Percentiles rank a stretch among this genome's conserved stretches.
These are phyloP conservation scores for Sthenelais limicola DNA, from an alignment of 2,888 invertebrate species.

Conservation along the genomic window DNA sequence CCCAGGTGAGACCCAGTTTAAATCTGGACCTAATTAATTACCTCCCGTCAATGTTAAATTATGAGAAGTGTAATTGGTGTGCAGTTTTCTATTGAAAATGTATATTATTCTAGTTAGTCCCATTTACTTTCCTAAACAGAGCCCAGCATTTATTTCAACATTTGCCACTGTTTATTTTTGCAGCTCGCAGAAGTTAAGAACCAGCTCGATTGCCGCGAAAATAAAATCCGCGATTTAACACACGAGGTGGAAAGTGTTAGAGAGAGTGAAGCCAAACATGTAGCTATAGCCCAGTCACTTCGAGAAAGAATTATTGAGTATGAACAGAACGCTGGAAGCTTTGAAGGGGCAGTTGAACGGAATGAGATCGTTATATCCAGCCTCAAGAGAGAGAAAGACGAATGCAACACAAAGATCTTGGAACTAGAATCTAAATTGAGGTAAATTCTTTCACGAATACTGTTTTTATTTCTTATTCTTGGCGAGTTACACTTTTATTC, in stretches of 20 bases:
- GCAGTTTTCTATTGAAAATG: background rate
- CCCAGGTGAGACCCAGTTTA: conserved; percentile 57
- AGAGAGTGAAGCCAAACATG: conserved; percentile 64
- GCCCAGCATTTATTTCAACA: background rate
- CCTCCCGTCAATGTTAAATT: too few species aligned
- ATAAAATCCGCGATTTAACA: conserved; percentile 65
- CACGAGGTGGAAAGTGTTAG: conserved; percentile 61
- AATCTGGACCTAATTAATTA: conserved; percentile 3
- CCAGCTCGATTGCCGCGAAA: conserved; percentile 66
- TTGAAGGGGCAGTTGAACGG: conserved; percentile 65
- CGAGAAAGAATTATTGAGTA: conserved; percentile 62
- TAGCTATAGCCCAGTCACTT: conserved; percentile 59
- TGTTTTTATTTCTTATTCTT: too few species aligned
- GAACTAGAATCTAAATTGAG: conserved; percentile 69
- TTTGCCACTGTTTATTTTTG: conserved; percentile 25
- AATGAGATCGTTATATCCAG: conserved; percentile 66
- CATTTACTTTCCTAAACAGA: background rate
- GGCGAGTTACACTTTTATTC: too few species aligned
- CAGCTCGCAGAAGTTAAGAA: conserved; percentile 62
- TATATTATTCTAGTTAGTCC: background rate
- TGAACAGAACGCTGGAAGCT: conserved; percentile 60
- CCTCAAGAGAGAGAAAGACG: conserved; percentile 66
- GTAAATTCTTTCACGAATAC: too few species aligned
- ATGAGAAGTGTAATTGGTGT: too few species aligned
- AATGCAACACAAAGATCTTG: conserved; percentile 64